Conservation (phyloP, 2,888 invertebrate genomes). For the Acanthopleura granulata region DNA sequence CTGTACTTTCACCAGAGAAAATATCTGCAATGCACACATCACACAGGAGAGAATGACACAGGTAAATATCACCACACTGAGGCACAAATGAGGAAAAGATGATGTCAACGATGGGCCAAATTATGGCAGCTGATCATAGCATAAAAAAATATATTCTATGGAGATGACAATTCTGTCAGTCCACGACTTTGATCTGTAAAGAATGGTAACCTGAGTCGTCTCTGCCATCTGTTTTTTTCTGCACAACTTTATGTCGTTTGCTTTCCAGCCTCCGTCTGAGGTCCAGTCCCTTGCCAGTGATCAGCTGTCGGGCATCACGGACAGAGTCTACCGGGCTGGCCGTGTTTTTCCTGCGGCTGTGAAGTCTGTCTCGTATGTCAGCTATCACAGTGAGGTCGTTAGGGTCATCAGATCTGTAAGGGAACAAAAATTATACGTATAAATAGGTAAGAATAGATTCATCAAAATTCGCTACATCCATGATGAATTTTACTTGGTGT, state of each 20-base stretch:
- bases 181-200: constrained; percentile 1
- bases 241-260: not conserved
- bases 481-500: no score
- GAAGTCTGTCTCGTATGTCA: constrained; percentile 6
- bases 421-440: not conserved
- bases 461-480: no score
- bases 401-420: not conserved
- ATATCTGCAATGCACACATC: no score
- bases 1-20: no score
- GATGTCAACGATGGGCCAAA: no score
- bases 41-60: no score
- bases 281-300: not conserved
- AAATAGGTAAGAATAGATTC: no score
- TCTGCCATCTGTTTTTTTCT: not conserved
- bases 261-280: not conserved
- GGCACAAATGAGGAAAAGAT: no score
- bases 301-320: not conserved
- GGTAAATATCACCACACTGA: no score
- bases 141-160: no score
- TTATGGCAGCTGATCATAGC: no score
- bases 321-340: not conserved
- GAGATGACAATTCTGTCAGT: not conserved
- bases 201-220: constrained; percentile 1
- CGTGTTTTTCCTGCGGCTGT: not conserved
- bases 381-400: constrained; percentile 16